phyloP scores from a whole-genome alignment of 2,888 invertebrate species.

The Tetanocera ferruginea region DNA sequence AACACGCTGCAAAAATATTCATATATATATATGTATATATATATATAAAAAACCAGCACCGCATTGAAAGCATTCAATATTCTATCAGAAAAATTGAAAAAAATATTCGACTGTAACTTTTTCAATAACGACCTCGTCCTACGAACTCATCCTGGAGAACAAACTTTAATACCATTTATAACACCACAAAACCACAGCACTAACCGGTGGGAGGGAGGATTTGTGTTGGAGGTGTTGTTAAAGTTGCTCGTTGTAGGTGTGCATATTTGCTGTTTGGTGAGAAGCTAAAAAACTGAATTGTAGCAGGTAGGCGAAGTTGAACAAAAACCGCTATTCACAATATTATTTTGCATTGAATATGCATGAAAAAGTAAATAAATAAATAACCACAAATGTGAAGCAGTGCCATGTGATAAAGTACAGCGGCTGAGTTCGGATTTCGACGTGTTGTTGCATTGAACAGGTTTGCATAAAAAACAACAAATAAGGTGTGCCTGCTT shows the following conservation, averaged over 20 bases:
- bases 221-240: background rate
- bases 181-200: background rate
- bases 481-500: background rate
- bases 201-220: background rate
- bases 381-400: slow-evolving; percentile 22
- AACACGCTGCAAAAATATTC: background rate
- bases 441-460: background rate
- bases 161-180: slow-evolving; percentile 20
- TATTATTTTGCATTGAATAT: slow-evolving; percentile 37
- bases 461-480: background rate
- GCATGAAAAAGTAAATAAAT: slow-evolving; percentile 37
- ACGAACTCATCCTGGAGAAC: background rate
- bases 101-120: slow-evolving; percentile 17
- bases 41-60: background rate
- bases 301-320: background rate
- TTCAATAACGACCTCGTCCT: slow-evolving; percentile 24
- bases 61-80: background rate
- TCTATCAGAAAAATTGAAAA: background rate
- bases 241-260: background rate
- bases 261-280: background rate
- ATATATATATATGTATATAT: too few relatives aligned
- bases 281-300: background rate
- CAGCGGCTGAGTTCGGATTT: background rate
- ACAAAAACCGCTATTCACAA: slow-evolving; percentile 19
- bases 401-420: background rate